These are phyloP conservation scores for Cyclina sinensis DNA, from an alignment of 1,140 invertebrate species.

Conservation along the genomic window DNA sequence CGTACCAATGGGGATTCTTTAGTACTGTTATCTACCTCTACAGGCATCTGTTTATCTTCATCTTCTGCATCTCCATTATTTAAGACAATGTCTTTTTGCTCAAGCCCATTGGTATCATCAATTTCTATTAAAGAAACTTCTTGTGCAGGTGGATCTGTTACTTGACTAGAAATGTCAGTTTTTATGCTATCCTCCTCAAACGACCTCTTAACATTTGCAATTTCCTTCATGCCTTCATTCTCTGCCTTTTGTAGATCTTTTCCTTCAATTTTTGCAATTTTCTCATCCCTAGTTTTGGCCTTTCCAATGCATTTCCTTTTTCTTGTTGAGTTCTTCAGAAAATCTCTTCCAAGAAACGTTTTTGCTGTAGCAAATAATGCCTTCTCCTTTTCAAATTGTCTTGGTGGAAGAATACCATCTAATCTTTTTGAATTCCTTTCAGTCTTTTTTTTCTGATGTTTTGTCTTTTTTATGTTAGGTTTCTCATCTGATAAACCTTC, in stretches of 20 bases:
- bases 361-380: background rate
- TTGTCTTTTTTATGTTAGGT: background rate
- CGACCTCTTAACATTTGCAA: background rate
- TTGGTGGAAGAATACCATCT: background rate
- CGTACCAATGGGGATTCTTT: background rate
- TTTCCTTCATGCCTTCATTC: background rate
- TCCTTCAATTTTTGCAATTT: background rate
- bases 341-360: conserved; percentile 1
- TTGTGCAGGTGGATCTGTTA: too few relatives aligned
- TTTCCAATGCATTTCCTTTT: background rate
- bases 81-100: too few relatives aligned
- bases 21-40: too few relatives aligned
- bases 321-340: background rate
- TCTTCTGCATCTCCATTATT: too few relatives aligned
- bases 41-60: too few relatives aligned
- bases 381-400: background rate
- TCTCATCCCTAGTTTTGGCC: background rate
- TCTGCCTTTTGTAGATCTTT: background rate
- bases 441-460: background rate
- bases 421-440: background rate
- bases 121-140: too few relatives aligned
- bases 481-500: background rate
- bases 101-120: too few relatives aligned
- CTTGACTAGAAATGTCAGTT: background rate
- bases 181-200: background rate